phyloP scores from a whole-genome alignment of 2,888 invertebrate genomes.

The Acanthosepion pharaonis region DNA sequence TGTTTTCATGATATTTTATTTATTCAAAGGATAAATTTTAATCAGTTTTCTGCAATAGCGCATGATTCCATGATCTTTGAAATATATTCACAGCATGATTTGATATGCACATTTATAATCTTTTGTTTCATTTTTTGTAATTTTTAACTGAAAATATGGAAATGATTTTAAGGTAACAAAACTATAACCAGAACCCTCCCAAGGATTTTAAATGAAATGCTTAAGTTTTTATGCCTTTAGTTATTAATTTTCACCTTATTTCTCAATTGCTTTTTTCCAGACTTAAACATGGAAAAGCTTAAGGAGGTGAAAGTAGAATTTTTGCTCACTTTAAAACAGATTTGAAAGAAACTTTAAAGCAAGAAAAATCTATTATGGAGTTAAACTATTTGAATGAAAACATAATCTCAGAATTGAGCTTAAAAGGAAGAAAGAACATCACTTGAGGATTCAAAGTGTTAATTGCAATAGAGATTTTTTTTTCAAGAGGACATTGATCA shows the following conservation, averaged over 20 bases:
- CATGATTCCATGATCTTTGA: slow-evolving; percentile 21
- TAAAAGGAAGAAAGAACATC: neutral
- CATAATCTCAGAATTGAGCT: neutral
- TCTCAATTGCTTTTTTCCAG: neutral
- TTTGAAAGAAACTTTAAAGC: neutral
- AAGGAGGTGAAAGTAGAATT: neutral
- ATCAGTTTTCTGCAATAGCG: neutral
- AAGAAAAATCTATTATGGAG: neutral
- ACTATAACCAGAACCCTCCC: neutral
- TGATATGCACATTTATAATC: neutral
- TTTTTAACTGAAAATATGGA: slow-evolving; percentile 16
- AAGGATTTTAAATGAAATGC: neutral
- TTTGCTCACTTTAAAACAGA: neutral
- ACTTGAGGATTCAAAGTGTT: neutral
- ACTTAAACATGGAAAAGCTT: neutral
- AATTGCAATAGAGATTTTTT: neutral
- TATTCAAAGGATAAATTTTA: neutral
- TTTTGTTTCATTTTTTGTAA: neutral
- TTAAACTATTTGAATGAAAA: neutral
- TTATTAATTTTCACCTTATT: slow-evolving; percentile 9
- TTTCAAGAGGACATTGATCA: neutral
- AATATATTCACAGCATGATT: neutral
- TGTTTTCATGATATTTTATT: slow-evolving; percentile 10
- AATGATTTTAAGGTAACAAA: slow-evolving; percentile 1
- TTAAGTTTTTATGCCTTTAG: neutral